Percentiles rank a stretch among this genome's conserved stretches.
phyloP scores from a whole-genome alignment of 2,113 vertebrate species.

The Gymnarchus niloticus region DNA sequence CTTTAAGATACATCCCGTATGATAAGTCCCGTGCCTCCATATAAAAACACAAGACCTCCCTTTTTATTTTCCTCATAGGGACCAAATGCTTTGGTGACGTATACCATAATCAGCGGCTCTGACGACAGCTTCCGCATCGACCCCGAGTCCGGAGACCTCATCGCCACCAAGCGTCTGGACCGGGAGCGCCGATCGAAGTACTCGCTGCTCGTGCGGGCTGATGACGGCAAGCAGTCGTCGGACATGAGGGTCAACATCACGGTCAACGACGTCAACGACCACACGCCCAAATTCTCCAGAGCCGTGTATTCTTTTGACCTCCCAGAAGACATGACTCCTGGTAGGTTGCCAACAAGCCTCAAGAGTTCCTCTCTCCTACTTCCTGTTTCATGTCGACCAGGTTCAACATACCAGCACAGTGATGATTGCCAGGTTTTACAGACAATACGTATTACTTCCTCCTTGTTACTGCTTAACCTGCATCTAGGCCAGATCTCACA shows the following conservation, averaged over 20 bases:
- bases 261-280: conserved; percentile 88
- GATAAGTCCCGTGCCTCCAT: neutral
- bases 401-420: neutral
- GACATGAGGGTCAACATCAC: conserved; percentile 93
- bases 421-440: neutral
- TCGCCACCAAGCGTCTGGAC: conserved; percentile 83
- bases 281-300: conserved; percentile 85
- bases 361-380: neutral
- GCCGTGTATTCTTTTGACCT: conserved; percentile 87
- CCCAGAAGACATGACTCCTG: conserved; percentile 79
- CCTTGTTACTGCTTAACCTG: conserved; percentile 15
- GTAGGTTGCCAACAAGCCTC: conserved; percentile 50
- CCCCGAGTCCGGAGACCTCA: conserved; percentile 87
- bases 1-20: neutral
- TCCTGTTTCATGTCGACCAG: neutral
- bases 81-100: conserved; percentile 90
- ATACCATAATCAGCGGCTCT: conserved; percentile 90
- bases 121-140: conserved; percentile 94
- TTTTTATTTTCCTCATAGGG: conserved; percentile 60
- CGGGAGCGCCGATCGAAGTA: conserved; percentile 88
- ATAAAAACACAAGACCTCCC: neutral
- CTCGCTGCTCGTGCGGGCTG: conserved; percentile 84
- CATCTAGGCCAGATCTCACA: neutral
- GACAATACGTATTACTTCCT: conserved; percentile 2
- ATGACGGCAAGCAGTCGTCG: conserved; percentile 88